Conservation (phyloP, 1,140 invertebrate genomes). For the Solenopsis fugax region DNA sequence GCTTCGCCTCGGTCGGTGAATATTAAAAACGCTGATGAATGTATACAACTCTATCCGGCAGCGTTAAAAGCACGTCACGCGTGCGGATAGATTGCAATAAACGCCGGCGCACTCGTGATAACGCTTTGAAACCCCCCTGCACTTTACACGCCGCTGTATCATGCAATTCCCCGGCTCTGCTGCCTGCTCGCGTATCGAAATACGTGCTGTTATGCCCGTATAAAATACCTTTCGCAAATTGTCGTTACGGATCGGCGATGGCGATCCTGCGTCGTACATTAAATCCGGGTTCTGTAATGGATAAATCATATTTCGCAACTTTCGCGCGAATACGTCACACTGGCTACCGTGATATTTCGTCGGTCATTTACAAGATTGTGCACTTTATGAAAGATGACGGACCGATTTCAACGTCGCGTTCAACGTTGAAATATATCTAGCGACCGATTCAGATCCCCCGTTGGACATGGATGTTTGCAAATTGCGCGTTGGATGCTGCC, state of each 20-base stretch:
- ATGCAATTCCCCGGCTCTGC: slow-evolving; percentile 16
- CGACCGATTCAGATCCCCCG: neutral
- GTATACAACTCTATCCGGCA: slow-evolving; percentile 61
- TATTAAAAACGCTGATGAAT: slow-evolving; percentile 70
- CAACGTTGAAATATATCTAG: neutral
- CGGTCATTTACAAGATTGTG: slow-evolving; percentile 58
- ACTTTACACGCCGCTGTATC: slow-evolving; percentile 56
- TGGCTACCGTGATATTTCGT: slow-evolving; percentile 37
- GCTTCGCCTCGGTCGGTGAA: slow-evolving; percentile 42
- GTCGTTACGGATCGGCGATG: slow-evolving; percentile 56
- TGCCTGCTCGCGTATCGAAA: slow-evolving; percentile 42
- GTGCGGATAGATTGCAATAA: slow-evolving; percentile 59
- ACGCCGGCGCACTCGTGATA: slow-evolving; percentile 57
- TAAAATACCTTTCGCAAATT: slow-evolving; percentile 59
- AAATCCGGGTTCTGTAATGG: slow-evolving; percentile 38
- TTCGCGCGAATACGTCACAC: slow-evolving; percentile 20
- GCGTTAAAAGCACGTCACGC: slow-evolving; percentile 60
- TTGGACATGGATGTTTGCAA: slow-evolving; percentile 1
- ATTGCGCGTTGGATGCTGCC: slow-evolving; percentile 26
- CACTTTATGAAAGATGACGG: slow-evolving; percentile 48
- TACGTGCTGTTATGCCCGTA: slow-evolving; percentile 46
- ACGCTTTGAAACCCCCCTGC: slow-evolving; percentile 51
- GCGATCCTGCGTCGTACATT: slow-evolving; percentile 60
- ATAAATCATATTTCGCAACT: slow-evolving; percentile 56
- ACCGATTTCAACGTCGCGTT: neutral